These are phyloP conservation scores for Morpho deidamia DNA, from an alignment of 2,888 invertebrate species.

Conservation along the genomic window DNA sequence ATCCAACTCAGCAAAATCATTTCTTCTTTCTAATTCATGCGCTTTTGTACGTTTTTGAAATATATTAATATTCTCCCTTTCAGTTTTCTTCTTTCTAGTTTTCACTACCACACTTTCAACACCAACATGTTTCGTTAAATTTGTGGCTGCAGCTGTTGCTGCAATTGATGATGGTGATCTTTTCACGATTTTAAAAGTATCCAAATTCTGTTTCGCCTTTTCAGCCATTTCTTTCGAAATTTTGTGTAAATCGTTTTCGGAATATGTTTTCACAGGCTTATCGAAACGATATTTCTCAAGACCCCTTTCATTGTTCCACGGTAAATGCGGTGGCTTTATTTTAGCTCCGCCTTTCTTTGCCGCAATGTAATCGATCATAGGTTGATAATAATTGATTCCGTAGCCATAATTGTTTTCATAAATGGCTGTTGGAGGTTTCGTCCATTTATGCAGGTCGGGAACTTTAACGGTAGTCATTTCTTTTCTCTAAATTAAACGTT, in stretches of 20 bases:
- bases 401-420: constrained; percentile 91
- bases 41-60: constrained; percentile 69
- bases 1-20: constrained; percentile 30
- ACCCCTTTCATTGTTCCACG: constrained; percentile 85
- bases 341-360: constrained; percentile 77
- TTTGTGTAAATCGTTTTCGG: constrained; percentile 81
- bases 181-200: constrained; percentile 77
- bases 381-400: constrained; percentile 91
- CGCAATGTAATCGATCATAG: constrained; percentile 91
- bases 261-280: constrained; percentile 81
- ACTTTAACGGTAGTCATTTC: constrained; percentile 65
- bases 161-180: constrained; percentile 80
- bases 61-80: constrained; percentile 50
- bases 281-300: constrained; percentile 82
- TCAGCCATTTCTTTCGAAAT: constrained; percentile 83
- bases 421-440: constrained; percentile 80
- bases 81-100: constrained; percentile 67
- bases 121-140: constrained; percentile 81
- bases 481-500: constrained; percentile 36
- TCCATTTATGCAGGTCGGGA: constrained; percentile 68
- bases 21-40: constrained; percentile 58
- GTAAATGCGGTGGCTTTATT: constrained; percentile 81
- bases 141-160: constrained; percentile 80
- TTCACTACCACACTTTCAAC: constrained; percentile 68
- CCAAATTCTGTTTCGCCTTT: constrained; percentile 83